Evolutionary conservation across 2,888 invertebrate species (phyloP), one percentile per base, ranked within the genome.

Genomic region (Coelinius sp.): DNA sequence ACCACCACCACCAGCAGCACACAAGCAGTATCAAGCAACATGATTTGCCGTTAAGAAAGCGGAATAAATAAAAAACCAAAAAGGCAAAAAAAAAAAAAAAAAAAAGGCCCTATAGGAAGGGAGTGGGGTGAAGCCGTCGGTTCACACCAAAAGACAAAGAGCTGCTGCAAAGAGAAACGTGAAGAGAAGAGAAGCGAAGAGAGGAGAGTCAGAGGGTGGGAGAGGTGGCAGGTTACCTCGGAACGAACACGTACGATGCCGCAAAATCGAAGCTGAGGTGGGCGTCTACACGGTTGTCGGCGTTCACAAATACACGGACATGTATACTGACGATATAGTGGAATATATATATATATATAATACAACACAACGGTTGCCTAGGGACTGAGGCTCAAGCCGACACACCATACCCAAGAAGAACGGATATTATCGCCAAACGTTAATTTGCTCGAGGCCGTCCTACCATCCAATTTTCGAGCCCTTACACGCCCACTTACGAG

Each of bases 341-440:
- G 72, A 72, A 49, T 27, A 66, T 49, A 66, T 14, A 22, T 49
- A 65, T 64, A 67, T 63, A 67, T 56, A 63, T n/a, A n/a, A n/a
- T n/a, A n/a, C n/a, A n/a, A n/a, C n/a, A 65, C 53, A 70, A 73
- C 56, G 68, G 35, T 73, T 72, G 68, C 68, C 68, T 68, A 70
- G 66, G 62, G 63, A 69, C 38, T 56, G 41, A 22, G 31, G 14
- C 14, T 52, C 68, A 64, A 69, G 71, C 72, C 75, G 75, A 76
- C 74, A 78, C 76, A 74, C 74, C 70, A 64, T 68, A 79, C 74
- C 76, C 74, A 78, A 80, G 83, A 78, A 80, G 83, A 86, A 82
- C 86, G 87, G 86, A 87, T 87, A 87, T 86, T 86, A 87, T 86
- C 86, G 85, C 84, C 84, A 84, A 86, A 87, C 84, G 86, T 87